These are phyloP conservation scores for Drosophila varians DNA, from an alignment of 1,140 invertebrate genomes.

Conservation along the genomic window DNA sequence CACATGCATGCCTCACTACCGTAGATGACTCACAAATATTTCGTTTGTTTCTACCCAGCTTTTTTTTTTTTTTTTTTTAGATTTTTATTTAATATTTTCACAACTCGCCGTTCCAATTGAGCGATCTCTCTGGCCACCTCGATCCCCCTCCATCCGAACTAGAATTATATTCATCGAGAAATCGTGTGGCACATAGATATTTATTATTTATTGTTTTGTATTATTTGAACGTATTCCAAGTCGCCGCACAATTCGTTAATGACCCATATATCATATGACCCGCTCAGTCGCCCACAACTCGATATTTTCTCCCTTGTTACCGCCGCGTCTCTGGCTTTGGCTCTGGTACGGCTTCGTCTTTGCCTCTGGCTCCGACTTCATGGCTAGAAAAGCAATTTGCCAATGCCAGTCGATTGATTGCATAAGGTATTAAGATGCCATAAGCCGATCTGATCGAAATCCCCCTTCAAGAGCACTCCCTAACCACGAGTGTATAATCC, in stretches of 20 bases:
- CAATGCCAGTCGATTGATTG: conserved; percentile 55
- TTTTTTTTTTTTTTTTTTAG: conserved; percentile 15
- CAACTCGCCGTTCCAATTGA: conserved; percentile 26
- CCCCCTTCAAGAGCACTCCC: conserved; percentile 2
- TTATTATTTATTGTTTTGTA: conserved; percentile 42
- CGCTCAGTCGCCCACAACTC: conserved; percentile 27
- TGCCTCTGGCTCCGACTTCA: conserved; percentile 25
- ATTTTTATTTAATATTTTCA: conserved; percentile 18
- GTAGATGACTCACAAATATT: conserved; percentile 21
- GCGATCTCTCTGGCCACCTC: neutral
- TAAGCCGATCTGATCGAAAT: conserved; percentile 32
- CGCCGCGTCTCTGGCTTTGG: neutral
- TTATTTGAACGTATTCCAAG: conserved; percentile 45
- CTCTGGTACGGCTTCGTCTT: conserved; percentile 37
- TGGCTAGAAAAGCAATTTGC: conserved; percentile 50
- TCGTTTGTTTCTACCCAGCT: too few species aligned
- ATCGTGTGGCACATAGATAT: conserved; percentile 9
- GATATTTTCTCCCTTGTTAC: conserved; percentile 20
- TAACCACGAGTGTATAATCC: neutral
- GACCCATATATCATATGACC: conserved; percentile 58
- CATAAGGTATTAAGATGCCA: conserved; percentile 47
- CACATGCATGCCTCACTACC: too few species aligned
- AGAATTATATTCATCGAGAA: conserved; percentile 15
- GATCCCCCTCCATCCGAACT: neutral
- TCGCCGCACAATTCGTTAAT: conserved; percentile 58